Evolutionary conservation across 2,113 vertebrate species (phyloP), one percentile per base, ranked within the genome.

Genomic region (Corydoras maculifer): DNA sequence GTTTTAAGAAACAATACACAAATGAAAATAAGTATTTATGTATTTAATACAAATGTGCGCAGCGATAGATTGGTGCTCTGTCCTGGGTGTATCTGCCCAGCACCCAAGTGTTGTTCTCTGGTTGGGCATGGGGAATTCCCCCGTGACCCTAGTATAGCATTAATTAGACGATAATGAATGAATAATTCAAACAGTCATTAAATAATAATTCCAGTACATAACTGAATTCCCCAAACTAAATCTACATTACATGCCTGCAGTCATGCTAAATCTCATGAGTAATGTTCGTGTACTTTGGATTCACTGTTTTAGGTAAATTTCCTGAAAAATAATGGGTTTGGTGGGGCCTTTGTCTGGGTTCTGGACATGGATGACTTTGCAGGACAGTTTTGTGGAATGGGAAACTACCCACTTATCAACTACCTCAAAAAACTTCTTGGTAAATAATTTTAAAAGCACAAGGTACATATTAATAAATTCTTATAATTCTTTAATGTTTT

Each of bases 301-400:
- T n/a, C 62, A 55, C 12, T 68, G 58, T 62, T 51, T 53, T 54
- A 93, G 91, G 85, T 83, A 30, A 77, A 74, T 2, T 92, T 87
- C 76, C 51, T 93, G 59, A 91, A 89, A 73, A 72, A 84, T 1
- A 85, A 88, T 31, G 78, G 76, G 1, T 91, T 87, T 79, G 89
- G 87, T 67, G 91, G 91, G 14, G 90, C 88, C 9, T 88, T 92
- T 62, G 63, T 93, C 61, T 94, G 90, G 90, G 62, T 87, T 67
- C 80, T 94, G 68, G 90, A 90, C 72, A 75, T 92, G 49, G 91
- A 93, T 82, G 91, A 92, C 68, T 92, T 93, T 74, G 18, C 50
- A 6, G 91, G 90, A 69, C 76, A 83, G 61, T 92, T 90, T 82
- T 93, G 91, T 64, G 79, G 77, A 66, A 75, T 90, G 72, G 89